Percentiles rank a stretch among this genome's conserved stretches.
phyloP scores from a whole-genome alignment of 1,140 invertebrate species.

The Antheraea mylitta region DNA sequence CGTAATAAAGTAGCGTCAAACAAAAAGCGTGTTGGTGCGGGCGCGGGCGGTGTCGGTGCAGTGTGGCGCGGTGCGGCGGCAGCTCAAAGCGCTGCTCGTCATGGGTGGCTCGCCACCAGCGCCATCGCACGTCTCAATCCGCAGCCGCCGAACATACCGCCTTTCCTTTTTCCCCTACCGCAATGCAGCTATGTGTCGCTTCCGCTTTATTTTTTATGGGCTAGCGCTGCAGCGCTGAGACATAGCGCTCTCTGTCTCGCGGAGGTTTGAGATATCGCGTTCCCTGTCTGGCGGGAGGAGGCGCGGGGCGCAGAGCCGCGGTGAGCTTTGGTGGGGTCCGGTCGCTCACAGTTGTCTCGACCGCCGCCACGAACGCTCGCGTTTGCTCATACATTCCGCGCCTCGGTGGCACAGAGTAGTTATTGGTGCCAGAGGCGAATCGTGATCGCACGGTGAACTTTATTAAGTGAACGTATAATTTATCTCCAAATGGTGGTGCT shows the following conservation, averaged over 20 bases:
- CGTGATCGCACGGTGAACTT: conserved; percentile 64
- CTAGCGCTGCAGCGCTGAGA: conserved; percentile 71
- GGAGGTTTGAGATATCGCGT: conserved; percentile 48
- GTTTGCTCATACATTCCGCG: conserved; percentile 37
- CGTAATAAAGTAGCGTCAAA: conserved; percentile 72
- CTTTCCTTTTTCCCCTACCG: conserved; percentile 78
- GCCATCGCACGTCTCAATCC: conserved; percentile 74
- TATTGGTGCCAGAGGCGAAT: conserved; percentile 47
- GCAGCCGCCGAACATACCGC: conserved; percentile 65
- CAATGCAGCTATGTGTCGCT: conserved; percentile 79
- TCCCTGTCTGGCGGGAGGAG: conserved; percentile 46
- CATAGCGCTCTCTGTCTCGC: conserved; percentile 59
- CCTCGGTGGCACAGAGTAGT: conserved; percentile 57
- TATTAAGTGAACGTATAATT: conserved; percentile 70
- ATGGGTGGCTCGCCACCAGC: conserved; percentile 82
- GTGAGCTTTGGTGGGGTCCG: conserved; percentile 58
- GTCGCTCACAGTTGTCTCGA: conserved; percentile 69
- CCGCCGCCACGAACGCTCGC: conserved; percentile 54
- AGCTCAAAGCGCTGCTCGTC: conserved; percentile 82
- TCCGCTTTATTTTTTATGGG: conserved; percentile 77
- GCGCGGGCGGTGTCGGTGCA: conserved; percentile 43
- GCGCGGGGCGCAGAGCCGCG: conserved; percentile 36
- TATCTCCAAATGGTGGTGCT: conserved; percentile 91
- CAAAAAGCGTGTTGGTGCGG: conserved; percentile 53
- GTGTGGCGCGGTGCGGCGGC: conserved; percentile 80